Base-by-base conservation (phyloP, 2,797 vertebrate species). In the Aulostomus chinensis region DNA sequence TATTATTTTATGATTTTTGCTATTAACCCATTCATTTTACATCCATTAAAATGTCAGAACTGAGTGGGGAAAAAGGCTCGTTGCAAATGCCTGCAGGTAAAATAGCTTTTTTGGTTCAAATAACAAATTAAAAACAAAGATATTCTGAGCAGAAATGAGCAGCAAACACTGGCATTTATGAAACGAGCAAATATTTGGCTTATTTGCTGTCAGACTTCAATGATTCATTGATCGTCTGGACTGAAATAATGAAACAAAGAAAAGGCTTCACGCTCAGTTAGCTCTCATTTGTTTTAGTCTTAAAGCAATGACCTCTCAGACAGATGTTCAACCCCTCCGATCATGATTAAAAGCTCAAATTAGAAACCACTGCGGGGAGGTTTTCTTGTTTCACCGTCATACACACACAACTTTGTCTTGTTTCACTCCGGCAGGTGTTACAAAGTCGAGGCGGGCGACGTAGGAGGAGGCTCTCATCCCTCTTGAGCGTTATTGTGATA, bases 291-390 rank as follows among this genome's bases (percentile, higher is more conserved):
- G 12, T 12, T 36, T 13, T 13, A 24, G 45, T 39, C 18, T 36
- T 0, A 12, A 66, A 12, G 63, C 52, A 34, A 33, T 51, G 51
- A 69, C 51, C 53, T 63, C 32, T 37, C 41, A 17, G 58, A 53
- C 72, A 73, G 74, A 76, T 74, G 76, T 47, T 50, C 32, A 43
- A 59, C 52, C 55, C 47, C 9, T 16, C 50, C 49, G 40, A 33
- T 36, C 28, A 49, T 70, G 42, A 80, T 82, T 82, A 76, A 76
- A 62, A 41, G 34, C 58, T 46, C 38, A 34, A 69, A 72, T 76
- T 65, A 70, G 64, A 64, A 56, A 31, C 9, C 1, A 11, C 58
- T 35, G 9, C 31, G 3, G 35, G 64, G 42, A 22, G 25, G 20
- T 45, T 13, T 8, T 20, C 8, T 1, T 8, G 26, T 34, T 43